Base-by-base conservation (phyloP, 1,140 invertebrate genomes). In the Drosophila paulistorum region DNA sequence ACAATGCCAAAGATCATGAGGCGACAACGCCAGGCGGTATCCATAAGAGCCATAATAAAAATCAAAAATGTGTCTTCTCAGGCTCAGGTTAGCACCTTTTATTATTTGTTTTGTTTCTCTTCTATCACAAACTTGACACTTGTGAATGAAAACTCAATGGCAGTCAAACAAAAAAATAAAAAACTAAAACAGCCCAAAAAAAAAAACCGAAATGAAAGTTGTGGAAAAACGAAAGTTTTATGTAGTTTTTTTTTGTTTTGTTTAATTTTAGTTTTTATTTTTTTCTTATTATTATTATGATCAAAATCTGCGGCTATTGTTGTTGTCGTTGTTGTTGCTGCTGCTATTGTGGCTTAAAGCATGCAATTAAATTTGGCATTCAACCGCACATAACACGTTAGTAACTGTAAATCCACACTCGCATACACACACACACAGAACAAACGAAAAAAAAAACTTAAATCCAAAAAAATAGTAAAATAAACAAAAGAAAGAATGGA, bases 341-440 rank as follows among this genome's bases (percentile, higher is more conserved):
- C 5, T 48, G 45, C 7, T 23, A 9, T 51, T 51, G 45, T 51
- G 45, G 17, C 45, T 51, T 51, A 51, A 23, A 68, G 41, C 76
- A 78, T 78, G 75, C 76, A 84, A 87, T 89, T 87, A 87, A 89
- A 89, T 89, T 87, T 87, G 84, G 84, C 84, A 87, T 87, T 87
- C 84, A 87, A 87, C 84, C 84, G 80, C 77, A 74, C 68, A 87
- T 68, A 79, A 65, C 84, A 73, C 61, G 81, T 73, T 82, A 55
- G 84, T 89, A 87, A 87, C 83, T 87, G 83, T 87, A 82, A 83
- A 87, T 57, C 54, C 54, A 78, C 71, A 67, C 74, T 48, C 45
- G 45, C 3, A 48, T 3, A 48, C 45, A 17, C 14, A 48, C 45
- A 51, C 45, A 51, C 45, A 23, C 45, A 51, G 45, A 51, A 51